Evolutionary conservation across 2,888 invertebrate genomes (phyloP), one percentile per base, ranked within the genome.

Genomic region (Drosophila ustulata): DNA sequence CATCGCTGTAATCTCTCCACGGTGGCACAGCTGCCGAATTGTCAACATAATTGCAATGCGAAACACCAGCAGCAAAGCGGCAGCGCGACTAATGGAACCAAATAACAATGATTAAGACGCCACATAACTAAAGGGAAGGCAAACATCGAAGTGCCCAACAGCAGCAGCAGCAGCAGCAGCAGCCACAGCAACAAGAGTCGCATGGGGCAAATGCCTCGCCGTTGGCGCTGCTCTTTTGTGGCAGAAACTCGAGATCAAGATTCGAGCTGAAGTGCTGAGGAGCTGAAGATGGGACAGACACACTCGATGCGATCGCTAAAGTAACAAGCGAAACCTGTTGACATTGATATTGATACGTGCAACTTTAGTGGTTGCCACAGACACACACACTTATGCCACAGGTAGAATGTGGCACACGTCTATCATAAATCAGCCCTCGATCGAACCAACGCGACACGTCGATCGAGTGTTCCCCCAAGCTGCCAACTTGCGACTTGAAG

Each of bases 101-200:
- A 87, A 87, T 87, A 86, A 87, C 87, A 87, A 86, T 87, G 88
- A 87, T 87, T 87, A 87, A 85, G 71, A 66, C 66, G 70, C 71
- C 78, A 69, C 53, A 26, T 7, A 45, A n/a, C 32, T 4, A 37
- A 51, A 34, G 43, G 50, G 72, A 66, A 67, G 55, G 39, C 41
- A 18, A 68, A 43, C 39, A 37, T n/a, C 37, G 37, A 37, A n/a
- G 37, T n/a, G 30, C 30, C 5, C 41, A 41, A 13, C 34, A 41
- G 18, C 39, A 39, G n/a, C 41, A 11, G 6, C 18, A 5, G 34
- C 34, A 41, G 18, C 39, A 39, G n/a, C 41, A 11, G 6, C 18
- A 5, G 34, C 11, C 9, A 34, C 34, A 34, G 34, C 34, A 3
- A 34, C 11, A 34, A 13, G 4, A 41, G n/a, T 32, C 25, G 32